These are phyloP conservation scores for Cassiopea andromeda DNA, from an alignment of 30 jellyfish, hydroid and myxozoan genomes.

Conservation along the genomic window DNA sequence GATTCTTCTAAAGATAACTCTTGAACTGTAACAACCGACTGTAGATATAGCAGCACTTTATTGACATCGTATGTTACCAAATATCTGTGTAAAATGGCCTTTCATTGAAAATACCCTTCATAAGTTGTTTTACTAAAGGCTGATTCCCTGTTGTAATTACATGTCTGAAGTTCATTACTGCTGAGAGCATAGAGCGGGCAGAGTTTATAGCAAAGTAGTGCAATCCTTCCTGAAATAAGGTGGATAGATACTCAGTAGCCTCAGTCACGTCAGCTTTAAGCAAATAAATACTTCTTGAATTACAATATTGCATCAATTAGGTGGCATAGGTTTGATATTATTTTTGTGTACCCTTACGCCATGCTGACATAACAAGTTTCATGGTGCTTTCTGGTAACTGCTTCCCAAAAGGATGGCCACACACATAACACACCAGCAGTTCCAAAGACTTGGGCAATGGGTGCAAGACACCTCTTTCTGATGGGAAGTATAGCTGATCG, in stretches of 20 bases:
- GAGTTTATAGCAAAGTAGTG: constrained; percentile 27
- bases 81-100: too few species aligned
- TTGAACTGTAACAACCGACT: too few species aligned
- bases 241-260: constrained; percentile 21
- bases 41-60: too few species aligned
- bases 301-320: not conserved
- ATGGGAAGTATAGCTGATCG: constrained; percentile 38
- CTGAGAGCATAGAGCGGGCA: constrained; percentile 18
- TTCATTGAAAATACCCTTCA: too few species aligned
- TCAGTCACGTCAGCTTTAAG: not conserved
- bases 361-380: constrained; percentile 2
- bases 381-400: not conserved
- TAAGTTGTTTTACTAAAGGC: not conserved
- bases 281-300: not conserved
- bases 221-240: constrained; percentile 6
- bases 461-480: constrained; percentile 11
- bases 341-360: not conserved
- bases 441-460: constrained; percentile 35
- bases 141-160: constrained; percentile 38
- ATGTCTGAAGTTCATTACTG: not conserved
- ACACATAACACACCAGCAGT: constrained; percentile 30
- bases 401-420: not conserved
- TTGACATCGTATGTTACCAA: too few species aligned
- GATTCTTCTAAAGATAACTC: not conserved
- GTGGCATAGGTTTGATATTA: constrained; percentile 2